Conservation (phyloP, 2,888 invertebrate species). For the Nematopogon swammerdamellus region DNA sequence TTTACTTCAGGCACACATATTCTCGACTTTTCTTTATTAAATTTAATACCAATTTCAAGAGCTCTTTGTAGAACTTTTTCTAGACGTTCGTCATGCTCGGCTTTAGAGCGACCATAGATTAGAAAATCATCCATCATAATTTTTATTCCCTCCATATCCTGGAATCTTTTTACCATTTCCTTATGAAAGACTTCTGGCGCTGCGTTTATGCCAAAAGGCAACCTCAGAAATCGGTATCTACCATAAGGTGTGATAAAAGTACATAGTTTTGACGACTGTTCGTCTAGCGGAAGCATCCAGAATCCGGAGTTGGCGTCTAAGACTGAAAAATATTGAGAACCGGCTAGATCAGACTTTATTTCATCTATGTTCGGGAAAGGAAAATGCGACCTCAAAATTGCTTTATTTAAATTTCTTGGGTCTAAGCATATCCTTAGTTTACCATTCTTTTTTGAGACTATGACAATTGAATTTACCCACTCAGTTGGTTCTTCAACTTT, state of each 20-base stretch:
- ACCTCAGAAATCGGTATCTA: slow-evolving; percentile 9
- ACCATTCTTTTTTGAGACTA: slow-evolving; percentile 12
- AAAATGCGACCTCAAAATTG: slow-evolving; percentile 12
- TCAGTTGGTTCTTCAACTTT: slow-evolving; percentile 7
- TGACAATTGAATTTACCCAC: no score
- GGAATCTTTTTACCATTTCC: no score
- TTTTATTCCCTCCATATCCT: no score
- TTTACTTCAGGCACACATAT: no score
- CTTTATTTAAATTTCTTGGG: slow-evolving; percentile 13
- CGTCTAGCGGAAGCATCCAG: slow-evolving; percentile 10
- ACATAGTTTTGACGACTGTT: slow-evolving; percentile 10
- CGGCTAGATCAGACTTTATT: slow-evolving; percentile 9
- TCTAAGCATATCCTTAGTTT: no score
- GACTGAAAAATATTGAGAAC: slow-evolving; percentile 11
- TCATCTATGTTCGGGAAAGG: slow-evolving; percentile 14
- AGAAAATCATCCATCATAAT: slow-evolving; percentile 13
- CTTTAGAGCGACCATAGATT: slow-evolving; percentile 8
- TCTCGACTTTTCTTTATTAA: no score
- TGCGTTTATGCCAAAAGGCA: slow-evolving; percentile 13
- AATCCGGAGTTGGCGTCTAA: slow-evolving; percentile 14
- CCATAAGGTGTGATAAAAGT: slow-evolving; percentile 14
- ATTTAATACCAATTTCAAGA: no score
- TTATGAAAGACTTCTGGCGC: no score
- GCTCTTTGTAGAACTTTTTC: no score
- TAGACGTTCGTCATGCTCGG: slow-evolving; percentile 7